Evolutionary conservation across 2,797 vertebrate species (phyloP).

Genomic region (Tapera naevia): DNA sequence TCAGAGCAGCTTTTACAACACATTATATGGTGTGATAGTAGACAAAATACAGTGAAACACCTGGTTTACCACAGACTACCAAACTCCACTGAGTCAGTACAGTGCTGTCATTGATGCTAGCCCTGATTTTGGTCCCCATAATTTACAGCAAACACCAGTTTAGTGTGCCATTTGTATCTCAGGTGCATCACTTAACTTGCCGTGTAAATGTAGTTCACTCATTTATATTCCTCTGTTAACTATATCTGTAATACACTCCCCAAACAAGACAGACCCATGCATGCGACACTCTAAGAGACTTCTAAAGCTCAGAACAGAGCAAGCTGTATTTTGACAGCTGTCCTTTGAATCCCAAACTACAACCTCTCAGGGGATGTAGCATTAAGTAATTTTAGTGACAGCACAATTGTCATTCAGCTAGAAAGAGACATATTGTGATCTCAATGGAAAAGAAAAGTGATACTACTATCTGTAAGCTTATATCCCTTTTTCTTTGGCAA

Average conservation of each 20-base stretch:
- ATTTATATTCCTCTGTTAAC: background rate
- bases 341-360: conserved; percentile 37
- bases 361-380: conserved; percentile 45
- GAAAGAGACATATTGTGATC: conserved; percentile 67
- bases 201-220: background rate
- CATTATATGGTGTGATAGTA: background rate
- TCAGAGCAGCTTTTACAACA: background rate
- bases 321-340: conserved; percentile 75
- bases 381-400: conserved; percentile 73
- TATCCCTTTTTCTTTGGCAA: conserved; percentile 53
- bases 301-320: conserved; percentile 24
- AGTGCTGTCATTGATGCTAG: background rate
- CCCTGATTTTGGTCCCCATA: background rate
- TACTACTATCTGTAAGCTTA: conserved; percentile 58
- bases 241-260: background rate
- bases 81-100: background rate
- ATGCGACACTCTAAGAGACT: conserved; percentile 10
- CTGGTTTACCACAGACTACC: background rate
- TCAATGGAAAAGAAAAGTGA: conserved; percentile 68
- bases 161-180: background rate
- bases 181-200: background rate
- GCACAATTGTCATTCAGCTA: conserved; percentile 71
- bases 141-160: background rate
- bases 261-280: background rate
- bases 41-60: background rate